Percentiles rank a stretch among this genome's conserved stretches.
These are phyloP conservation scores for Alligator mississippiensis DNA, from an alignment of 2,113 vertebrate genomes.

Conservation along the genomic window DNA sequence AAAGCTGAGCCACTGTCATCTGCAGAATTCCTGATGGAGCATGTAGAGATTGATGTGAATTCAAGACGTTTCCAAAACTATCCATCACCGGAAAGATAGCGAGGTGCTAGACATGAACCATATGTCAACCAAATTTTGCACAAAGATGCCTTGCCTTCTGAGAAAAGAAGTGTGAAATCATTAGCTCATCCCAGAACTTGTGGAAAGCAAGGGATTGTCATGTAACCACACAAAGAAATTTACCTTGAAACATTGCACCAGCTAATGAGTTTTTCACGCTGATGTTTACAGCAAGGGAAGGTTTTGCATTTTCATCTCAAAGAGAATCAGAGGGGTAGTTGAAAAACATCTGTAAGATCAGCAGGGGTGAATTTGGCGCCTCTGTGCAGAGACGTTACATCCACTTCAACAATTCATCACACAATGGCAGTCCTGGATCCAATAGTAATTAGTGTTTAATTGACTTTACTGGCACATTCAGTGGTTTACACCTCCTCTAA, in stretches of 20 bases:
- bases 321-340: conserved; percentile 29
- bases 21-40: conserved; percentile 53
- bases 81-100: conserved; percentile 40
- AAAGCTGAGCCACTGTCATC: conserved; percentile 53
- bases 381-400: conserved; percentile 56
- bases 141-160: conserved; percentile 5
- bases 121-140: conserved; percentile 19
- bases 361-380: conserved; percentile 47
- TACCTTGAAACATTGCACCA: conserved; percentile 22
- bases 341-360: conserved; percentile 72
- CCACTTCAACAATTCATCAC: conserved; percentile 63
- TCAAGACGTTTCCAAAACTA: conserved; percentile 49
- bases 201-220: background rate
- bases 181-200: conserved; percentile 19
- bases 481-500: conserved; percentile 49
- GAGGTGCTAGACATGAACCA: conserved; percentile 33
- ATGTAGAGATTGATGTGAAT: conserved; percentile 30
- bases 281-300: conserved; percentile 30
- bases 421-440: conserved; percentile 59
- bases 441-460: conserved; percentile 82
- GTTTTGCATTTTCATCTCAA: conserved; percentile 48
- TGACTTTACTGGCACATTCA: conserved; percentile 74
- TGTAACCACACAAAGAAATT: background rate
- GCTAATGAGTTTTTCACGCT: conserved; percentile 56
- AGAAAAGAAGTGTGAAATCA: conserved; percentile 33